Conservation (phyloP, 2,888 invertebrate species). For the Noctua comes region DNA sequence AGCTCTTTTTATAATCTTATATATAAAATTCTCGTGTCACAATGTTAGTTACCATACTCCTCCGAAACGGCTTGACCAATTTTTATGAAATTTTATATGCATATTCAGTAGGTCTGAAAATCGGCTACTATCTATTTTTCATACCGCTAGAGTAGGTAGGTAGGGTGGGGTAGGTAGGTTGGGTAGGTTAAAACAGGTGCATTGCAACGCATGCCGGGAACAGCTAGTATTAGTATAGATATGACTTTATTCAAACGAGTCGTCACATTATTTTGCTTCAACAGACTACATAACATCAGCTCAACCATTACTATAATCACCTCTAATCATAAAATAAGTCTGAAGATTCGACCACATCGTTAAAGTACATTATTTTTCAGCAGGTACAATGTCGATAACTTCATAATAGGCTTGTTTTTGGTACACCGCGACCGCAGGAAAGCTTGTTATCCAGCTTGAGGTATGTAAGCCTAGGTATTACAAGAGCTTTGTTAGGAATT, state of each 20-base stretch:
- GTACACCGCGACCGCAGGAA: neutral
- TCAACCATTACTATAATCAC: neutral
- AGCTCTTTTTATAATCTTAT: too few species aligned
- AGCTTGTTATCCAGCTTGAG: neutral
- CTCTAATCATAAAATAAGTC: constrained; percentile 4
- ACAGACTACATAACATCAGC: neutral
- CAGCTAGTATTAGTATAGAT: too few species aligned
- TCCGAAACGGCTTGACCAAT: too few species aligned
- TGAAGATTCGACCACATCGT: neutral
- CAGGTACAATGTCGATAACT: constrained; percentile 1
- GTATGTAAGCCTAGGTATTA: constrained; percentile 15
- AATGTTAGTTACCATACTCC: too few species aligned
- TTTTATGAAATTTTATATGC: too few species aligned
- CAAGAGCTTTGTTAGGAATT: constrained; percentile 1
- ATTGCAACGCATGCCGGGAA: too few species aligned
- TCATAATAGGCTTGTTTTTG: constrained; percentile 11
- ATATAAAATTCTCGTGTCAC: too few species aligned
- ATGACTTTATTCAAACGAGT: neutral
- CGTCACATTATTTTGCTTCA: neutral
- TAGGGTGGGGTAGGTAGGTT: too few species aligned
- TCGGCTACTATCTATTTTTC: too few species aligned
- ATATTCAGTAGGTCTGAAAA: too few species aligned
- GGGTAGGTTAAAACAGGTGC: too few species aligned
- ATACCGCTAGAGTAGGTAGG: too few species aligned
- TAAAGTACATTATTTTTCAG: neutral